Percentiles rank a stretch among this genome's conserved stretches.
Evolutionary conservation across 2,797 vertebrate genomes (phyloP).

Genomic region (Etheostoma nigrum): DNA sequence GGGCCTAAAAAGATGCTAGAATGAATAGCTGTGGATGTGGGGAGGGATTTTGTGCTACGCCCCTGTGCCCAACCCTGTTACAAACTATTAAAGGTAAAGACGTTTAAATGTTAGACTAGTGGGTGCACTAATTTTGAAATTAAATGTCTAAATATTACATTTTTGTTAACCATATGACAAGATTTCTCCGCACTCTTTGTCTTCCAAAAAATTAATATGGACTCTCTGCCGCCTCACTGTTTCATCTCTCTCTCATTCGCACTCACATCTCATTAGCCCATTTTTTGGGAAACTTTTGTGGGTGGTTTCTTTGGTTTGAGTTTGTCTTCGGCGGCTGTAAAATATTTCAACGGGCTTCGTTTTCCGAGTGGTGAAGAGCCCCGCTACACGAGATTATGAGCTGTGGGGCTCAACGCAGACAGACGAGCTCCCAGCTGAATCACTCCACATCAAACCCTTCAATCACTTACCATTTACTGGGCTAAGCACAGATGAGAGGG

Average conservation of each 20-base stretch:
- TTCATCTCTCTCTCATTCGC: constrained; percentile 26
- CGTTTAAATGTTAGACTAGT: not conserved
- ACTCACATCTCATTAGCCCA: constrained; percentile 62
- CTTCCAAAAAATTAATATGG: constrained; percentile 36
- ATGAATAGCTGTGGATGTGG: no score
- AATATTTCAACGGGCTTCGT: constrained; percentile 50
- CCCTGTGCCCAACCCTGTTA: not conserved
- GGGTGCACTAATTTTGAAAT: not conserved
- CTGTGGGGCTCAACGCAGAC: constrained; percentile 68
- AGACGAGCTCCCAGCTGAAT: constrained; percentile 79
- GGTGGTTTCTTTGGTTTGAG: constrained; percentile 71
- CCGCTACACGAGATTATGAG: constrained; percentile 68
- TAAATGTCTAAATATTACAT: not conserved
- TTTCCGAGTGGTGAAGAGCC: constrained; percentile 47
- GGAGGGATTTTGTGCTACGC: no score
- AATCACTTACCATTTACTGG: constrained; percentile 81
- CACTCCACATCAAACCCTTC: constrained; percentile 80
- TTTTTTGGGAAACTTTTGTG: constrained; percentile 67
- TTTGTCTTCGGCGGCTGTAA: constrained; percentile 52
- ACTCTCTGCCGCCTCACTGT: constrained; percentile 13
- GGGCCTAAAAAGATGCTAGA: no score
- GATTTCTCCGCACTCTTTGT: constrained; percentile 26
- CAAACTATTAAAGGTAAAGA: not conserved
- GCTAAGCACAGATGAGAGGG: constrained; percentile 81
- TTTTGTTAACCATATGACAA: not conserved